phyloP scores from a whole-genome alignment of 2,888 invertebrate genomes.

The Noctua janthina region DNA sequence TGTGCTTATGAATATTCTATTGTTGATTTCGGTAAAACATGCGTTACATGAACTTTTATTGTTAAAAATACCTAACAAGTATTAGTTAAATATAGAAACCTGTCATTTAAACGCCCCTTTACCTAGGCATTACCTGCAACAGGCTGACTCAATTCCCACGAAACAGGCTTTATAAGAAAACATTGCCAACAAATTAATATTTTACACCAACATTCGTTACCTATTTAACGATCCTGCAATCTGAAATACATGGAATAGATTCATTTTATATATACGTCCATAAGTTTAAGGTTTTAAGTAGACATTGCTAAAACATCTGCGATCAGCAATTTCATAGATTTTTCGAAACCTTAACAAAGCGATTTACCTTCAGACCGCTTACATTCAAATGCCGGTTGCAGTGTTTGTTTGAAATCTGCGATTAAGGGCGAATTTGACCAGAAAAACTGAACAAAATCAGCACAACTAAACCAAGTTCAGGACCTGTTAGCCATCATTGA shows the following conservation, averaged over 20 bases:
- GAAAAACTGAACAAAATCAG: neutral
- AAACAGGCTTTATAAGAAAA: no score
- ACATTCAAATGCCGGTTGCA: neutral
- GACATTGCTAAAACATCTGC: neutral
- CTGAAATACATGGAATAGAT: slow-evolving; percentile 24
- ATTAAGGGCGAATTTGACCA: neutral
- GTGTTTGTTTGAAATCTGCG: neutral
- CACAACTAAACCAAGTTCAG: neutral
- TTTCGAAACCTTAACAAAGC: neutral
- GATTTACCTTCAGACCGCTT: no score
- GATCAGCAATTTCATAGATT: neutral
- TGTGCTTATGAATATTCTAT: no score
- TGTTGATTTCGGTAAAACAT: no score
- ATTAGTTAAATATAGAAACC: no score
- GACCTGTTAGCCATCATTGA: neutral
- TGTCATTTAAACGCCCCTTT: no score
- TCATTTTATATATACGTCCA: slow-evolving; percentile 36
- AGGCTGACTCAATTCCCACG: no score
- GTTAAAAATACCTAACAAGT: no score
- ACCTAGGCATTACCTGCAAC: no score
- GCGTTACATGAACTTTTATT: no score
- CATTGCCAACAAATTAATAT: no score
- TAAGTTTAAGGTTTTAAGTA: slow-evolving; percentile 10
- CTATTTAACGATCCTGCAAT: slow-evolving; percentile 25
- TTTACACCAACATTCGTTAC: neutral